Percentiles rank a stretch among this genome's conserved stretches.
These are phyloP conservation scores for Calameuta idolon DNA, from an alignment of 2,888 invertebrate species.

Conservation along the genomic window DNA sequence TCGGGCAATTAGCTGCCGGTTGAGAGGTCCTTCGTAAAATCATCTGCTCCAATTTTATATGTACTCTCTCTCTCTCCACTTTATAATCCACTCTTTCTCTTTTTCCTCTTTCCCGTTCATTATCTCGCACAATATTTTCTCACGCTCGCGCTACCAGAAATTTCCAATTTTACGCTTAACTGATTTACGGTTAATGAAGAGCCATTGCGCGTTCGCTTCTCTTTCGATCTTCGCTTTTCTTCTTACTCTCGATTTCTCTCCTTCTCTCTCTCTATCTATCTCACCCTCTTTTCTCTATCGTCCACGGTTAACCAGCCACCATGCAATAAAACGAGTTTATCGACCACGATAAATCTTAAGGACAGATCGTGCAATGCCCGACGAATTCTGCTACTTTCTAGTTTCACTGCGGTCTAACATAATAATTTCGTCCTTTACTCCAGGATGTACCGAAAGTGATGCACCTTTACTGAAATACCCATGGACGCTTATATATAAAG, in stretches of 20 bases:
- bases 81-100: neutral
- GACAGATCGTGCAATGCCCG: neutral
- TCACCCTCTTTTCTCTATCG: neutral
- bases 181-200: constrained; percentile 25
- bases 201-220: neutral
- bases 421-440: neutral
- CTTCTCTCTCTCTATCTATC: neutral
- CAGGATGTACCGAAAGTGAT: neutral
- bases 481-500: neutral
- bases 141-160: constrained; percentile 13
- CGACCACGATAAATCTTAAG: neutral
- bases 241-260: neutral
- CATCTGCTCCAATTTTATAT: neutral
- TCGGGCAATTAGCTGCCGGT: constrained; percentile 3
- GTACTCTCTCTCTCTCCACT: too few relatives aligned
- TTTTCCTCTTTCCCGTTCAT: too few relatives aligned
- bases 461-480: neutral
- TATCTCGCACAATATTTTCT: neutral
- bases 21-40: constrained; percentile 5
- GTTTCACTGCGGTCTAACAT: neutral
- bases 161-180: constrained; percentile 27
- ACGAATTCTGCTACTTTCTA: neutral
- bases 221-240: neutral
- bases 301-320: neutral
- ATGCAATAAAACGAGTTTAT: neutral